Evolutionary conservation across 2,113 vertebrate species (phyloP).

Genomic region (Tichodroma muraria): DNA sequence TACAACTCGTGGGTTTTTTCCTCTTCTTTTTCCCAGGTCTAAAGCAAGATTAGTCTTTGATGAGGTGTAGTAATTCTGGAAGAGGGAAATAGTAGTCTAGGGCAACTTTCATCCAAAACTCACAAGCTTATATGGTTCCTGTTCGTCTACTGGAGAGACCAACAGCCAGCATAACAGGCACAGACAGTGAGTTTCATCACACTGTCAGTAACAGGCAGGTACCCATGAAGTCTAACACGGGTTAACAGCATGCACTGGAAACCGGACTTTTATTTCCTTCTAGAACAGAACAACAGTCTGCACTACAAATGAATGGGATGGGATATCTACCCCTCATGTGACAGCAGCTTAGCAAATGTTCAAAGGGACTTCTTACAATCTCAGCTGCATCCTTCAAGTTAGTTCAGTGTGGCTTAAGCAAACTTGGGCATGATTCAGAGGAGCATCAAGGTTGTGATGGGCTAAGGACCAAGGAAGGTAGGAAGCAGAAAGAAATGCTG

Average conservation of each 20-base stretch:
- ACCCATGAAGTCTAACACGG: neutral
- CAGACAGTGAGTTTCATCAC: neutral
- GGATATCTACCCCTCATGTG: neutral
- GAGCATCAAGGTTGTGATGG: neutral
- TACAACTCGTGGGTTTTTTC: neutral
- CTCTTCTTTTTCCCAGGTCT: neutral
- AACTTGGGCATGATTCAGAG: neutral
- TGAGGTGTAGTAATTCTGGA: neutral
- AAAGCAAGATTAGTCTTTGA: neutral
- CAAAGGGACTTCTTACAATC: neutral
- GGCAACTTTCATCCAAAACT: neutral
- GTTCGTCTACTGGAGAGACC: neutral
- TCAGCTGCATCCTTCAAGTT: neutral
- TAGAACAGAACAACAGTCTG: neutral
- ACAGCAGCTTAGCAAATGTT: neutral
- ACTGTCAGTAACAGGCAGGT: neutral
- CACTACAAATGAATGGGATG: neutral
- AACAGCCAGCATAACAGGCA: neutral
- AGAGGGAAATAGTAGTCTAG: neutral
- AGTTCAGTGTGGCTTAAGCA: neutral
- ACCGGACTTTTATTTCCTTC: neutral
- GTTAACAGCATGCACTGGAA: neutral
- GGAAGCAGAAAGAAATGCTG: neutral
- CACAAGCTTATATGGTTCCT: neutral
- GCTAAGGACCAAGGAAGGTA: neutral